Evolutionary conservation across 2,113 vertebrate species (phyloP).

Genomic region (Nerophis lumbriciformis): DNA sequence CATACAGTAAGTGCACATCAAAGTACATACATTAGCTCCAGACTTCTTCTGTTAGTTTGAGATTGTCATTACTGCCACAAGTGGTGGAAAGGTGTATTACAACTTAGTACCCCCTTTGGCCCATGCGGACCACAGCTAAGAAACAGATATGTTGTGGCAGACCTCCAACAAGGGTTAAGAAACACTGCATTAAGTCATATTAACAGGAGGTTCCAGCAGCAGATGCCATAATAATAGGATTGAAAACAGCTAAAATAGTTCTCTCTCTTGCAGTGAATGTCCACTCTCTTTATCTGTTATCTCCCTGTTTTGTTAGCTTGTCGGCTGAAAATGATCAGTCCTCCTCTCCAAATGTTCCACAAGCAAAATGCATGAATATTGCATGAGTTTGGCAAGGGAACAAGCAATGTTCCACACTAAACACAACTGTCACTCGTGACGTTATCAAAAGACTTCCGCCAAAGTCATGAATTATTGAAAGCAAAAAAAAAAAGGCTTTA

Average conservation of each 20-base stretch:
- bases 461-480: conserved; percentile 59
- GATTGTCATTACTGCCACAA: no score
- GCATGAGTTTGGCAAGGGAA: conserved; percentile 52
- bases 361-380: conserved; percentile 64
- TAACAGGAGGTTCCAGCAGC: no score
- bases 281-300: conserved; percentile 33
- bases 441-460: conserved; percentile 59
- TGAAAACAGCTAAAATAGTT: neutral
- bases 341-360: conserved; percentile 51
- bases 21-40: no score
- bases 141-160: no score
- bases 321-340: conserved; percentile 47
- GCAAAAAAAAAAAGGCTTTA: conserved; percentile 19
- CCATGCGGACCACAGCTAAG: no score
- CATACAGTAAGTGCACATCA: no score
- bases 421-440: conserved; percentile 65
- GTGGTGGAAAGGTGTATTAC: no score
- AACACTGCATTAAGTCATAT: no score
- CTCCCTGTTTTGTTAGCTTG: conserved; percentile 38
- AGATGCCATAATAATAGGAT: conserved; percentile 7
- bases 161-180: no score
- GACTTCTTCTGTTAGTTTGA: no score
- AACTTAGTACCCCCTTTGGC: no score
- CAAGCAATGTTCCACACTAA: conserved; percentile 58
- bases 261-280: neutral